Conservation (phyloP, 2,888 invertebrate genomes). For the Lepetodrilus schrolli region DNA sequence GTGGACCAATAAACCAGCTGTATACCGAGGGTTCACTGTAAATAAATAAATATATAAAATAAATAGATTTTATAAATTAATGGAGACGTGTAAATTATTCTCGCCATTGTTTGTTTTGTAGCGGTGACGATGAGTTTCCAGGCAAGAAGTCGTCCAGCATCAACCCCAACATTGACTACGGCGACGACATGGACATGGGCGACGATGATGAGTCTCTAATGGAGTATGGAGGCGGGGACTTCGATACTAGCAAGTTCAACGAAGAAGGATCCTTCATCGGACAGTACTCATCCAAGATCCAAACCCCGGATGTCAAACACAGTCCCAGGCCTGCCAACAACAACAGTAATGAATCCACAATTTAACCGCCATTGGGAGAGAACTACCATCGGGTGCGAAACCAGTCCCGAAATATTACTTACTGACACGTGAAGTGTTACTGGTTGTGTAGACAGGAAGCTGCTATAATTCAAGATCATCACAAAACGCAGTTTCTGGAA, state of each 20-base stretch:
- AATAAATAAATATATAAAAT: too few species aligned
- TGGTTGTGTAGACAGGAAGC: background rate
- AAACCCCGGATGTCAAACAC: constrained; percentile 24
- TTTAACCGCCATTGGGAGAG: background rate
- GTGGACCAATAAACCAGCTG: too few species aligned
- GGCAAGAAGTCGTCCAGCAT: constrained; percentile 35
- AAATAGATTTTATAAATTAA: background rate
- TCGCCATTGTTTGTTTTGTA: background rate
- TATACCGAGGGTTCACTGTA: too few species aligned
- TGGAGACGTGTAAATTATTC: background rate
- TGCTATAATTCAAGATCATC: too few species aligned
- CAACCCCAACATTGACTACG: constrained; percentile 36
- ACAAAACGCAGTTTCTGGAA: too few species aligned
- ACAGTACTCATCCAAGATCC: constrained; percentile 39
- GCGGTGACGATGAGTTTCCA: constrained; percentile 34
- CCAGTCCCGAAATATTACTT: too few species aligned
- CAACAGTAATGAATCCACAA: background rate
- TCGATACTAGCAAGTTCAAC: constrained; percentile 44
- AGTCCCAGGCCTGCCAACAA: constrained; percentile 34
- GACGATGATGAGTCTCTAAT: constrained; percentile 41
- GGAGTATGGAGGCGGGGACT: constrained; percentile 38
- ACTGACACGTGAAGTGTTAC: too few species aligned
- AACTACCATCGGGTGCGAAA: background rate
- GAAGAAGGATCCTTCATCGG: constrained; percentile 52
- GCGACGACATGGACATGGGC: constrained; percentile 38